These are phyloP conservation scores for Salvator merianae DNA, from an alignment of 2,113 vertebrate genomes.

Conservation along the genomic window DNA sequence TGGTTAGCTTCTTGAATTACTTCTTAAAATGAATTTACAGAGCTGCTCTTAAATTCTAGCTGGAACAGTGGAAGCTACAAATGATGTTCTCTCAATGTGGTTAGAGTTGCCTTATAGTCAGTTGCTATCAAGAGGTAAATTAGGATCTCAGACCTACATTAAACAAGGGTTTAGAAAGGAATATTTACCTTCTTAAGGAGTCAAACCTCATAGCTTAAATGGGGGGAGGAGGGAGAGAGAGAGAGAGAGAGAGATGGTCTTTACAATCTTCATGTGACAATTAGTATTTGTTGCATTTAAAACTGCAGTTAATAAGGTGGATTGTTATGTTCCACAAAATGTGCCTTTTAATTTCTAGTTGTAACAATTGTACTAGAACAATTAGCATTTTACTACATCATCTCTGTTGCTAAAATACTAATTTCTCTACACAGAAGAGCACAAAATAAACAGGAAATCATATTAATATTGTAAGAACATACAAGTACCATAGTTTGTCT, in stretches of 20 bases:
- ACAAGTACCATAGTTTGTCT: conserved; percentile 5
- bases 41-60: not conserved
- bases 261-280: not conserved
- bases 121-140: not conserved
- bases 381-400: not conserved
- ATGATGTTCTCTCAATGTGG: not conserved
- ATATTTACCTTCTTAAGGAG: not conserved
- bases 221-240: not conserved
- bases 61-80: not conserved
- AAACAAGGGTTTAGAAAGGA: not conserved
- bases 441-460: not conserved
- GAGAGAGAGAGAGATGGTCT: not conserved
- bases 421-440: not conserved
- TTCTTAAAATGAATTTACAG: not conserved
- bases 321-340: fast-evolving
- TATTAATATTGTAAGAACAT: conserved; percentile 6
- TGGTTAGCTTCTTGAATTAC: too few species aligned
- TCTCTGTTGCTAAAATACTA: not conserved
- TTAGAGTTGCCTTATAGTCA: not conserved
- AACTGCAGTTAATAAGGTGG: not conserved
- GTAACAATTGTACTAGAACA: not conserved
- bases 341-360: not conserved
- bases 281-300: conserved; percentile 2
- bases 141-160: not conserved
- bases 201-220: not conserved